Evolutionary conservation across 1,140 invertebrate species (phyloP).

Genomic region (Drosophila melanica): DNA sequence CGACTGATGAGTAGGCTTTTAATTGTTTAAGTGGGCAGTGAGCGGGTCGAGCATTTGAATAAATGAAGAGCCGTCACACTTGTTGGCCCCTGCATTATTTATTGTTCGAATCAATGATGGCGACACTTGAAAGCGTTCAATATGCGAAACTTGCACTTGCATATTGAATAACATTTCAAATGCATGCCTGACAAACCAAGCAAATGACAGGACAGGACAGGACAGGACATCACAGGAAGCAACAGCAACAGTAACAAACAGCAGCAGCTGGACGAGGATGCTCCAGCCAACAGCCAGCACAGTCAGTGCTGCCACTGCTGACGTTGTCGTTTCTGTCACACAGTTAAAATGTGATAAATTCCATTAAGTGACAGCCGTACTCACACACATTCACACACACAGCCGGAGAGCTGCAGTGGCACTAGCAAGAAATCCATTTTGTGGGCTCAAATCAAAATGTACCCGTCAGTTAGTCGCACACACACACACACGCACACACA

Average conservation of each 20-base stretch:
- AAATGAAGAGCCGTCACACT: constrained; percentile 70
- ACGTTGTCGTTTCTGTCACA: constrained; percentile 70
- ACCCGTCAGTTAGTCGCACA: constrained; percentile 39
- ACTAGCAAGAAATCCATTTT: constrained; percentile 70
- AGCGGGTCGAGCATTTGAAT: constrained; percentile 51
- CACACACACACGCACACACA: background rate
- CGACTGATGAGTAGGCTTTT: constrained; percentile 41
- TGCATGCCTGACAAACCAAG: constrained; percentile 61
- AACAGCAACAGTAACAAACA: constrained; percentile 9
- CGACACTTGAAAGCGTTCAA: constrained; percentile 63
- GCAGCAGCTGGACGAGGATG: constrained; percentile 38
- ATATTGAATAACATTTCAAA: constrained; percentile 67
- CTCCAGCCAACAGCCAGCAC: constrained; percentile 6
- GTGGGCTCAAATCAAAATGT: constrained; percentile 72
- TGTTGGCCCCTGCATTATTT: constrained; percentile 73
- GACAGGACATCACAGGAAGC: background rate
- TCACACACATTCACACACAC: constrained; percentile 39
- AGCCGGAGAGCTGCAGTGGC: constrained; percentile 26
- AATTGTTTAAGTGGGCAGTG: constrained; percentile 9
- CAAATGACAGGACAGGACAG: constrained; percentile 28
- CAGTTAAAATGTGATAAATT: constrained; percentile 82
- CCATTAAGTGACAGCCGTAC: constrained; percentile 74
- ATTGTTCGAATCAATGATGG: constrained; percentile 69
- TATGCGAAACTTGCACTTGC: constrained; percentile 50
- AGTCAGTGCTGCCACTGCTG: constrained; percentile 37